phyloP scores from a whole-genome alignment of 2,797 vertebrate species.

The Artibeus jamaicensis region DNA sequence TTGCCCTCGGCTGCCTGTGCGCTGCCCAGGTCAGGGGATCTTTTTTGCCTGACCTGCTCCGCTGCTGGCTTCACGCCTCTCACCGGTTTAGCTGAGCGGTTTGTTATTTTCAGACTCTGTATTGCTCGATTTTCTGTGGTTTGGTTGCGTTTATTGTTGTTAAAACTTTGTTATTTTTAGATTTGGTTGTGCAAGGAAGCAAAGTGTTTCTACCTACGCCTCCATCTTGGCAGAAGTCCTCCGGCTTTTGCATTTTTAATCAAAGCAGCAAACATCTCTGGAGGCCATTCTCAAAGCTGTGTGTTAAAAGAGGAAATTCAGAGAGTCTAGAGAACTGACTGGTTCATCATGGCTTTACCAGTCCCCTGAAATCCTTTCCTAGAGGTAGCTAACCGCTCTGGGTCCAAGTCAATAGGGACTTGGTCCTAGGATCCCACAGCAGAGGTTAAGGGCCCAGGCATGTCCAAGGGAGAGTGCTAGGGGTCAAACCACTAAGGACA shows the following conservation, averaged over 20 bases:
- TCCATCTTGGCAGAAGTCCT: too few species aligned
- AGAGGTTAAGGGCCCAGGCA: not conserved
- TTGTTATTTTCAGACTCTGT: too few species aligned
- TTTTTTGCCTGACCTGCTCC: too few species aligned
- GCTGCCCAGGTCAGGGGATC: too few species aligned
- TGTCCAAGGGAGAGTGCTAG: not conserved
- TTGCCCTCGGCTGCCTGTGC: too few species aligned
- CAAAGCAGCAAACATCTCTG: not conserved
- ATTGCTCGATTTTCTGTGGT: too few species aligned
- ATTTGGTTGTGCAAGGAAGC: too few species aligned
- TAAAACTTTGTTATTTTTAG: too few species aligned
- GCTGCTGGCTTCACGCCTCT: too few species aligned
- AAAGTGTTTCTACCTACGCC: too few species aligned
- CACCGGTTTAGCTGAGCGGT: too few species aligned
- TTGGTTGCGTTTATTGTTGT: too few species aligned
- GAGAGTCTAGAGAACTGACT: not conserved
- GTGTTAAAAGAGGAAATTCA: not conserved
- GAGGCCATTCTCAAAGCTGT: not conserved
- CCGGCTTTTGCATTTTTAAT: conserved; percentile 13
- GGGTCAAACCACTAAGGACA: not conserved
- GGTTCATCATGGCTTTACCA: not conserved
- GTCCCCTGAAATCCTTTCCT: not conserved
- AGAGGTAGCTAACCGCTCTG: not conserved
- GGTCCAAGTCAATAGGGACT: not conserved
- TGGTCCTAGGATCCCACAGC: not conserved